Conservation (phyloP, 2,797 vertebrate species). For the Tamandua tetradactyla region DNA sequence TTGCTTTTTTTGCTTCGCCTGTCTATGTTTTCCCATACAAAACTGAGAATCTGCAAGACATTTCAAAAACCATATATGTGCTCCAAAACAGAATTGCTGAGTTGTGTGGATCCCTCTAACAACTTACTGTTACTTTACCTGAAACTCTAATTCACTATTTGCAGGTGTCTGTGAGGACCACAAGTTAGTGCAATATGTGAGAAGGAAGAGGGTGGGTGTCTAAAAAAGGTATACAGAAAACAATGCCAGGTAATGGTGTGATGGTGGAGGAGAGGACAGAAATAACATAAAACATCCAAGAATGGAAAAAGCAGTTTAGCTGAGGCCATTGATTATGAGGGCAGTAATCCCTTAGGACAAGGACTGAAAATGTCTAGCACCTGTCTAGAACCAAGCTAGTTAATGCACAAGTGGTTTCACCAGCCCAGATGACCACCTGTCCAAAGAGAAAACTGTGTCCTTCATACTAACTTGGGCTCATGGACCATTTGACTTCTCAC, state of each 20-base stretch:
- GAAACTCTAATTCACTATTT: neutral
- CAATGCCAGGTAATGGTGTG: neutral
- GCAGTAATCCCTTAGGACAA: neutral
- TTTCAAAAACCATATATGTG: neutral
- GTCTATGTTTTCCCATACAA: neutral
- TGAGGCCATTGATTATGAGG: neutral
- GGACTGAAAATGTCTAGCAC: neutral
- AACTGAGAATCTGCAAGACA: neutral
- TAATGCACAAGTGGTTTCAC: neutral
- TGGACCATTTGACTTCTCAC: neutral
- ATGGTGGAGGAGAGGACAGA: neutral
- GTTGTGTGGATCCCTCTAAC: neutral
- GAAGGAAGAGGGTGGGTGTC: neutral
- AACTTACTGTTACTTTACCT: neutral
- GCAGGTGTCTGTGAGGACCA: neutral
- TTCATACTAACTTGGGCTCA: neutral
- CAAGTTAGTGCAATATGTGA: neutral
- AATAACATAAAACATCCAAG: neutral
- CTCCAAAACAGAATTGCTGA: neutral
- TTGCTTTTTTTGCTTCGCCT: neutral
- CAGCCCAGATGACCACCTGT: neutral
- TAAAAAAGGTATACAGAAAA: neutral
- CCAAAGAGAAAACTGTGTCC: neutral
- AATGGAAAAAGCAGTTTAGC: neutral
- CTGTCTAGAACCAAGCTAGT: neutral